Percentiles rank a stretch among this genome's conserved stretches.
Evolutionary conservation across 2,113 vertebrate species (phyloP).

Genomic region (Melanocharis versteri): DNA sequence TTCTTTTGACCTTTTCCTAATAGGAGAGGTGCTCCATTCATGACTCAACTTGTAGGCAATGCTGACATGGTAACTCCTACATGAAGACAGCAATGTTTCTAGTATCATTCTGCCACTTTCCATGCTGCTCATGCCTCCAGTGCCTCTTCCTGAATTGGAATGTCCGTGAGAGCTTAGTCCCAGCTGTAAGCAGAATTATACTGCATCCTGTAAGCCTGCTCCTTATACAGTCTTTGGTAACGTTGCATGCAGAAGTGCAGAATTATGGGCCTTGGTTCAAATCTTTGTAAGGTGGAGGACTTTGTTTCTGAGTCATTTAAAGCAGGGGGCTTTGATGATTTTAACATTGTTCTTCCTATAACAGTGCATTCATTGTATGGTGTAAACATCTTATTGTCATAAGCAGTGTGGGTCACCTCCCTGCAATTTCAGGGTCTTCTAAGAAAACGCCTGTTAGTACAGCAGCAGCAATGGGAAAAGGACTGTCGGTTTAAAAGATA

Average conservation of each 20-base stretch:
- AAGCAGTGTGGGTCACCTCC: background rate
- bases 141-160: background rate
- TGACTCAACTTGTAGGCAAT: background rate
- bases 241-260: background rate
- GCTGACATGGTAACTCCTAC: background rate
- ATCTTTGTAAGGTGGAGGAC: background rate
- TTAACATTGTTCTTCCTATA: background rate
- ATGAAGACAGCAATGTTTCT: background rate
- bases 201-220: background rate
- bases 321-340: background rate
- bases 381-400: background rate
- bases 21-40: background rate
- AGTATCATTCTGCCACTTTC: background rate
- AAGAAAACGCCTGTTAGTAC: background rate
- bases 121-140: background rate
- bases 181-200: fast-evolving
- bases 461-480: background rate
- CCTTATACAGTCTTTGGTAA: background rate
- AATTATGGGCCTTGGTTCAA: background rate
- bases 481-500: background rate
- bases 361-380: background rate
- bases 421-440: background rate
- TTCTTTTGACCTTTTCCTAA: background rate
- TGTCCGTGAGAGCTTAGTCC: background rate
- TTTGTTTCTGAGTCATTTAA: background rate